A percentile compares a stretch with the other conserved stretches of the same genome.
phyloP scores from a whole-genome alignment of 35 echinoderm and acorn worm genomes.

The Hemicentrotus pulcherrimus region DNA sequence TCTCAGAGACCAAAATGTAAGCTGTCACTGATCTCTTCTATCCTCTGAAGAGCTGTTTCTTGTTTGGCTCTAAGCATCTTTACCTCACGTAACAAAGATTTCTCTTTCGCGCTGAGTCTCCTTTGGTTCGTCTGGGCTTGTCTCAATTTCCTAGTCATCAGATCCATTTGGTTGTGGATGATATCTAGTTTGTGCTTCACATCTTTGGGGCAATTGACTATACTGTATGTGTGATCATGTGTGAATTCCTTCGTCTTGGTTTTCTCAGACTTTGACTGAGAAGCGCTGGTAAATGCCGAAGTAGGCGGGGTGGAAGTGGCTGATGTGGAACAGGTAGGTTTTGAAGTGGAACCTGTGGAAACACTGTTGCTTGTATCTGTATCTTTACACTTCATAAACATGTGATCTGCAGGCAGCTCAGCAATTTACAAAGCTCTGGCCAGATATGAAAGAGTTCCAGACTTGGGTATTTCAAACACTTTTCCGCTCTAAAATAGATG shows the following conservation, averaged over 20 bases:
- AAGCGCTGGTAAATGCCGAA: background rate
- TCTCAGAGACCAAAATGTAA: background rate
- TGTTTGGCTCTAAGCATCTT: background rate
- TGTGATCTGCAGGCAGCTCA: background rate
- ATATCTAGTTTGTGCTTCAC: background rate
- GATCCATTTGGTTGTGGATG: background rate
- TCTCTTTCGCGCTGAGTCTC: background rate
- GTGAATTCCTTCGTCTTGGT: background rate
- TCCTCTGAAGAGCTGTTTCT: background rate
- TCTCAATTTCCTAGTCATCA: background rate
- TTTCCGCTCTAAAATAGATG: background rate
- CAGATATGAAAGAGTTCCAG: background rate
- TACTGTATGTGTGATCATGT: background rate
- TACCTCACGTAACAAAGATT: background rate
- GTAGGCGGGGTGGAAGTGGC: background rate
- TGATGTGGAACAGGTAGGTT: background rate
- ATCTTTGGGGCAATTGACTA: background rate
- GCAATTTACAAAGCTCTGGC: background rate
- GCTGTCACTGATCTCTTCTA: background rate
- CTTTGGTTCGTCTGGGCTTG: background rate
- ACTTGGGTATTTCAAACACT: background rate
- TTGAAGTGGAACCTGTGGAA: background rate
- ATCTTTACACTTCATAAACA: background rate
- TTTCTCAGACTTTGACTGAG: background rate
- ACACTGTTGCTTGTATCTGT: background rate